Base-by-base conservation (phyloP, 1,140 invertebrate genomes). In the Drosophila rufa region DNA sequence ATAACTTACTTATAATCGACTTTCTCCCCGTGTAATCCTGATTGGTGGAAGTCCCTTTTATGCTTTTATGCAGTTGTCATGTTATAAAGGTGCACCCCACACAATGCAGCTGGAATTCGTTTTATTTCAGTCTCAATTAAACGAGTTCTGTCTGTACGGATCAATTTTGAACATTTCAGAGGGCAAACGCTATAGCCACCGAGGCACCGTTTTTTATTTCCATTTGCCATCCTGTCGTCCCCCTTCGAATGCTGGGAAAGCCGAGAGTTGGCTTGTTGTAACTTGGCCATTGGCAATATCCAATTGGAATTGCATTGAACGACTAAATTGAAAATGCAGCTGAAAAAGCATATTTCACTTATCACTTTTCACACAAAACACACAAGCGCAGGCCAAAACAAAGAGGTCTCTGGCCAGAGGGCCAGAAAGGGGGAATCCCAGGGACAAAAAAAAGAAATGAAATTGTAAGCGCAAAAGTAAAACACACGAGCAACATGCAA, bases 281-380 rank as follows among this genome's bases (percentile, higher is more conserved):
- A 64, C 57, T 53, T 69, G 78, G 53, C 83, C 80, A 80, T 68
- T 77, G 80, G 66, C 65, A 89, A 90, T 84, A 81, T 87, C 80
- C 73, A 87, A 87, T 89, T 87, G 80, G 55, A 87, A 89, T 87
- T 89, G 80, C 85, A 87, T 87, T 89, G 84, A 89, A 81, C 80
- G 78, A 68, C 84, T 87, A 87, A 87, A 87, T 87, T 87, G 84
- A 87, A 87, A 87, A 79, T 79, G 75, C 76, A 79, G 76, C 84
- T 87, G 85, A 89, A 87, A 75, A 87, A 87, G 84, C 84, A 87
- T 87, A 87, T 89, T 87, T 87, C 84, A 87, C 84, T 87, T 87
- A 87, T 87, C 84, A 83, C 84, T 89, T 87, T 87, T 84, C 84
- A 80, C 85, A 87, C 84, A 87, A 84, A 84, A 89, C 77, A 62